A percentile compares a stretch with the other conserved stretches of the same genome.
These are phyloP conservation scores for Hetaerina americana DNA, from an alignment of 1,140 invertebrate genomes.

Conservation along the genomic window DNA sequence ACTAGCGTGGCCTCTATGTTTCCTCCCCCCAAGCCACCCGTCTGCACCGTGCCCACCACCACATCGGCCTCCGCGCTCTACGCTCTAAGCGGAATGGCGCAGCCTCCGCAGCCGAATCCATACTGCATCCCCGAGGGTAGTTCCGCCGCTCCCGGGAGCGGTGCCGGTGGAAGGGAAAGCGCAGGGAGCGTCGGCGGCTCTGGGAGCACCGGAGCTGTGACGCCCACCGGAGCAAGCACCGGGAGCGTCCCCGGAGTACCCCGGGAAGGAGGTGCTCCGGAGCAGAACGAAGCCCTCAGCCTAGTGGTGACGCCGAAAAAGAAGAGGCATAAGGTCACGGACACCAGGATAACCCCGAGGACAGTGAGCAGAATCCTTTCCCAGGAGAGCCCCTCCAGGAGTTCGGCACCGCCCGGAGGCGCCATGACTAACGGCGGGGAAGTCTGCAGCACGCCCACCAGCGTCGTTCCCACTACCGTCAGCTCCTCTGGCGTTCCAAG, in stretches of 20 bases:
- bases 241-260: constrained; percentile 32
- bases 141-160: constrained; percentile 14
- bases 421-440: constrained; percentile 14
- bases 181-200: constrained; percentile 1
- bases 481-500: constrained; percentile 14
- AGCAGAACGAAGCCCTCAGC: constrained; percentile 88
- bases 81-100: neutral
- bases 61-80: constrained; percentile 5
- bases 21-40: constrained; percentile 4
- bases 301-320: constrained; percentile 89
- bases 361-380: constrained; percentile 75
- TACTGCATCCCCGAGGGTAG: constrained; percentile 21
- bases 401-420: constrained; percentile 1
- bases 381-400: constrained; percentile 42
- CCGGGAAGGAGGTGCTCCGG: constrained; percentile 48
- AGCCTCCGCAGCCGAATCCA: constrained; percentile 20
- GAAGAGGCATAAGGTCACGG: constrained; percentile 93
- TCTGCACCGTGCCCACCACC: constrained; percentile 5
- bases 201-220: neutral
- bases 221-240: constrained; percentile 39
- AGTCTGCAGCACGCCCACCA: constrained; percentile 13
- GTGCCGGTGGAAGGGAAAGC: constrained; percentile 4
- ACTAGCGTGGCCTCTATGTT: constrained; percentile 4
- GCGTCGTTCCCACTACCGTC: constrained; percentile 10
- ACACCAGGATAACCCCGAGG: constrained; percentile 84